Conservation (phyloP, 2,888 invertebrate genomes). For the Drosophila paranaensis region DNA sequence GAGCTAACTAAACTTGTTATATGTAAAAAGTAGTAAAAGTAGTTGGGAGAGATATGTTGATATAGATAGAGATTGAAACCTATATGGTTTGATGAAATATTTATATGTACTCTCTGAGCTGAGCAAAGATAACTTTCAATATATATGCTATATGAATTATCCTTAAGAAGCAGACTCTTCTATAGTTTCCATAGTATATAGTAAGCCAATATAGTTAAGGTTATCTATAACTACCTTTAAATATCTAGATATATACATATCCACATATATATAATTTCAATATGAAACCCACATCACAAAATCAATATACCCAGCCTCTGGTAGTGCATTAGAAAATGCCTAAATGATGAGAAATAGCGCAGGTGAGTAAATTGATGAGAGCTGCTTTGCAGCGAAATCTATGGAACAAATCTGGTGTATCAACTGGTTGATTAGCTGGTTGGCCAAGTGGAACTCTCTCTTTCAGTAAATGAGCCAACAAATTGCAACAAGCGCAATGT, state of each 20-base stretch:
- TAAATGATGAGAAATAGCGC: constrained; percentile 54
- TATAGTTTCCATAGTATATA: too few species aligned
- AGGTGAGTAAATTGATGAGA: constrained; percentile 31
- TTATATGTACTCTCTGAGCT: too few species aligned
- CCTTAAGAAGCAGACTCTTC: too few species aligned
- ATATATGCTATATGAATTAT: too few species aligned
- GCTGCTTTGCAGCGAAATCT: constrained; percentile 47
- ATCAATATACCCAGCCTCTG: neutral
- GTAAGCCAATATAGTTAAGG: too few species aligned
- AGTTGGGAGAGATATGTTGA: neutral
- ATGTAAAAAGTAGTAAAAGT: neutral
- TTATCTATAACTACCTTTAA: too few species aligned
- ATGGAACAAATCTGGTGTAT: constrained; percentile 27
- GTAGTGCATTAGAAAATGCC: constrained; percentile 6
- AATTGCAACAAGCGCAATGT: constrained; percentile 75
- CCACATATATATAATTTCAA: neutral
- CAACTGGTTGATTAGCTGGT: constrained; percentile 34
- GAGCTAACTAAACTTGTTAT: constrained; percentile 4
- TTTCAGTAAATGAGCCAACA: constrained; percentile 66
- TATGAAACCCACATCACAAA: neutral
- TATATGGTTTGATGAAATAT: neutral
- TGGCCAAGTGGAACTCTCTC: constrained; percentile 68
- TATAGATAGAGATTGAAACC: too few species aligned
- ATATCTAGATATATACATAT: too few species aligned
- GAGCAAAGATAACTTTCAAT: too few species aligned